phyloP scores from a whole-genome alignment of 2,888 invertebrate genomes.

The Proisotoma minuta region DNA sequence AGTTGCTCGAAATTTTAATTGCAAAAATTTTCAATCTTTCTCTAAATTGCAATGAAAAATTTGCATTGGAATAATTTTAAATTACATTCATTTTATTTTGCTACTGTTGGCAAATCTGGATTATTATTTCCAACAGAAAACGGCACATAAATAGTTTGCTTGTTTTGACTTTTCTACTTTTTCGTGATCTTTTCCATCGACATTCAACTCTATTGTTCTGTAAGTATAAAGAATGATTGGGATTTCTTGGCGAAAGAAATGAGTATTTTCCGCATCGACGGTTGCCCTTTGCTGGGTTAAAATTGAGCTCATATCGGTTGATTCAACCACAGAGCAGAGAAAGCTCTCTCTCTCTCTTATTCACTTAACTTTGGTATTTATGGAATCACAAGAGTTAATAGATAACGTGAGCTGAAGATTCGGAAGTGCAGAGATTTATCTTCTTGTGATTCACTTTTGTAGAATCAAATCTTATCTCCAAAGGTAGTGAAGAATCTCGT shows the following conservation, averaged over 20 bases:
- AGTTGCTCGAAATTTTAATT: no score
- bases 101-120: no score
- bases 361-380: neutral
- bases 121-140: no score
- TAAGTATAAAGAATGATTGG: neutral
- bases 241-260: neutral
- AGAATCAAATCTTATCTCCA: no score
- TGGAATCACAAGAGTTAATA: slow-evolving; percentile 5
- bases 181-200: neutral
- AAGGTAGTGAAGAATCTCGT: no score
- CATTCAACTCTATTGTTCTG: neutral
- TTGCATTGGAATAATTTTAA: no score
- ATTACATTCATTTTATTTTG: no score
- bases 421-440: slow-evolving; percentile 1
- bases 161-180: no score
- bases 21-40: no score
- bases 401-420: neutral
- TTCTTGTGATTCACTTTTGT: neutral
- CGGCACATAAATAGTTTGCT: no score
- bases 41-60: no score
- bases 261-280: neutral
- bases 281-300: neutral
- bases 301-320: neutral
- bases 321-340: neutral
- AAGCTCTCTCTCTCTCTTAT: neutral